A percentile compares a stretch with the other conserved stretches of the same genome.
Conservation (phyloP, 2,113 vertebrate genomes). For the Pleuronectes platessa region DNA sequence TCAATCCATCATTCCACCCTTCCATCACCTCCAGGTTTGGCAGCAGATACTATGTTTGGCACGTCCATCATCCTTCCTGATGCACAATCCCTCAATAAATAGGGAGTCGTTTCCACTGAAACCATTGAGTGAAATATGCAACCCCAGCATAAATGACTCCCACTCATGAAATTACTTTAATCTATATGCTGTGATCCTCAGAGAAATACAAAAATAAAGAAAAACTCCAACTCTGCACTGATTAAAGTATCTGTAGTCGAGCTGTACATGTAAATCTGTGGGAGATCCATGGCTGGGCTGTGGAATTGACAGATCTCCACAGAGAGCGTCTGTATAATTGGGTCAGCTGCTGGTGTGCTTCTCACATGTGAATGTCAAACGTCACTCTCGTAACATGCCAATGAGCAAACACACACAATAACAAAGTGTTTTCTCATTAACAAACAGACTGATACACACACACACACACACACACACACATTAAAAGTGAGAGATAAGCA, state of each 20-base stretch:
- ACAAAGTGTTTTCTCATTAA: background rate
- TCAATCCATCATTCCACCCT: too few species aligned
- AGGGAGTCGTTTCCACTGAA: constrained; percentile 51
- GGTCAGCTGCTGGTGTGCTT: background rate
- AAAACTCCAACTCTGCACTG: background rate
- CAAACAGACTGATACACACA: background rate
- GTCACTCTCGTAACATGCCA: background rate
- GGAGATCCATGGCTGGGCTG: background rate
- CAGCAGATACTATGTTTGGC: background rate
- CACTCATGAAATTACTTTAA: constrained; percentile 30
- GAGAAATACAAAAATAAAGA: constrained; percentile 5
- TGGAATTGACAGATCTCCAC: constrained; percentile 16
- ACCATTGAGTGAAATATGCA: constrained; percentile 58
- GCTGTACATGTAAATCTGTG: constrained; percentile 3
- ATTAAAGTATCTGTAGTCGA: constrained; percentile 4
- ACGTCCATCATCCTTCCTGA: background rate
- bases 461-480: too few species aligned
- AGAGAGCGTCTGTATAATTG: constrained; percentile 16
- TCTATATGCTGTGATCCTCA: constrained; percentile 4
- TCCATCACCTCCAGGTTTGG: too few species aligned
- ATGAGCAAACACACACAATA: background rate
- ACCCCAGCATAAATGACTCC: constrained; percentile 50
- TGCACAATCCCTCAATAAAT: constrained; percentile 28
- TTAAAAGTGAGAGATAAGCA: background rate
- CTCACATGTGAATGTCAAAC: constrained; percentile 12